Base-by-base conservation (phyloP, 2,113 vertebrate genomes). In the Pongo abelii region DNA sequence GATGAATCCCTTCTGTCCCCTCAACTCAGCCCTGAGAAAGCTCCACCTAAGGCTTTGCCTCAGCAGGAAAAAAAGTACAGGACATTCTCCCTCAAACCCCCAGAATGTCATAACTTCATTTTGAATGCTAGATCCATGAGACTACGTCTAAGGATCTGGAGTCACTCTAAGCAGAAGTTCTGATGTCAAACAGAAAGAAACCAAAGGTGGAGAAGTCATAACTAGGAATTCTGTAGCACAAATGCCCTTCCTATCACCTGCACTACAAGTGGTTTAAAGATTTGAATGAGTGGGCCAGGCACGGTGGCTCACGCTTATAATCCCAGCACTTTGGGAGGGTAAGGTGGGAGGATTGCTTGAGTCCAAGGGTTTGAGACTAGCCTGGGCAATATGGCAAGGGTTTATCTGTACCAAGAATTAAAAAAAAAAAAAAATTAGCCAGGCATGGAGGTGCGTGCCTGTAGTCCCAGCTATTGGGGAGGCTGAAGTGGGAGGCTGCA, bases 31-130 rank as follows among this genome's bases (percentile, higher is more conserved):
- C 67, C 38, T 57, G 35, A 95, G 43, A 92, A 89, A 90, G 72
- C 4, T 64, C 20, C n/a, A 69, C 8, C 38, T 30, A 35, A 61
- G 72, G 61, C 61, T 90, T 91, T 4, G 5, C 52, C 25, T 92
- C 20, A 89, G n/a, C 22, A 48, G 38, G 25, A 94, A 96, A 30
- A 61, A 75, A 94, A 98, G 88, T 46, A 91, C 43, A 92, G 70
- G 48, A 75, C 75, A 50, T 94, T 83, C 40, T 1, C 67, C 40
- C 52, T 52, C 48, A 78, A 59, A 6, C 2, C 32, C 38, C 35
- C 11, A 94, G 70, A 85, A 79, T 38, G 55, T 75, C 93, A 74
- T 83, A 55, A 92, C 38, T 84, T 95, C 75, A 61, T 89, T 89
- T 9, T 75, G n/a, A 97, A 88, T 86, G 23, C 86, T 87, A 94